Evolutionary conservation across 2,888 invertebrate genomes (phyloP), one percentile per base, ranked within the genome.

Genomic region (Platycheirus rosarum): DNA sequence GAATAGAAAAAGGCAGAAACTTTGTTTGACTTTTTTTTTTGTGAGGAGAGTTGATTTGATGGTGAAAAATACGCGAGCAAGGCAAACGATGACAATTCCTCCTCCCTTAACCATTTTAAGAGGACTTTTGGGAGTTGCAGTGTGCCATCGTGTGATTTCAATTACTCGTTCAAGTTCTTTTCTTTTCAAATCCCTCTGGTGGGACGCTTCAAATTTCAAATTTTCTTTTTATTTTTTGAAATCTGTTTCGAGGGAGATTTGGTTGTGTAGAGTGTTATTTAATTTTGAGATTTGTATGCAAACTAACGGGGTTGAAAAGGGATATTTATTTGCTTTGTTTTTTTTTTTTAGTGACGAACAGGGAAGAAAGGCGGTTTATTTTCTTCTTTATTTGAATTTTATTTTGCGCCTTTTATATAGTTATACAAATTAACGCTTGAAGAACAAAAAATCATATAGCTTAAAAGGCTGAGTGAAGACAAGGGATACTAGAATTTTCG

Each of bases 111-210:
- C 53, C 55, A 48, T 57, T 63, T 60, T 35, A 37, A 77, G 63
- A 70, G 57, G 42, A 49, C 76, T 57, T 35, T 23, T 11, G 77
- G 77, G 77, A 71, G 8, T 65, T 65, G 26, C 37, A 48, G 26
- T 40, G 32, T 49, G 18, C 37, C 48, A 29, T 42, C 55, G 29
- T 70, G 35, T 71, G 57, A 71, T 77, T 71, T 77, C 77, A 65
- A 77, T 71, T 77, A 44, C 55, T 32, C 53, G 16, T 63, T 70
- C 13, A 49, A 55, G 11, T 62, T 51, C 23, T 62, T 48, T 53
- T 57, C 16, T 37, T 63, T 57, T 40, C 7, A 29, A 44, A 18
- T 77, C 77, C 57, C 77, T n/a, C n/a, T 13, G 5, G 65, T 14
- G 74, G n/a, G 35, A 51, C 13, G 16, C 60, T 60, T 62, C 26